Percentiles rank a stretch among this genome's conserved stretches.
These are phyloP conservation scores for Thecophora atra DNA, from an alignment of 2,888 invertebrate species.

Conservation along the genomic window DNA sequence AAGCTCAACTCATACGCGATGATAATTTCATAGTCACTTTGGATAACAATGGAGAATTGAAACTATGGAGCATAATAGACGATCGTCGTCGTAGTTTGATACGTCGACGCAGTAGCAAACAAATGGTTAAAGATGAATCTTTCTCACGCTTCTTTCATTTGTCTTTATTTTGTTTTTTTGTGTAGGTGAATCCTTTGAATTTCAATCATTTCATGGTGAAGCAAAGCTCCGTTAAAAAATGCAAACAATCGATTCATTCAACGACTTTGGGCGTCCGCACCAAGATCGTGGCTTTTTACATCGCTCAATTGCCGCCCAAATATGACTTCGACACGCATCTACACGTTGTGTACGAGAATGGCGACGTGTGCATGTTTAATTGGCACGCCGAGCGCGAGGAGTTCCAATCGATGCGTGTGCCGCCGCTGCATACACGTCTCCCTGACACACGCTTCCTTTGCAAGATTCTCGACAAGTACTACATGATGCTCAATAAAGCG, in stretches of 20 bases:
- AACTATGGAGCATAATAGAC: conserved; percentile 58
- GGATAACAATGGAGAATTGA: conserved; percentile 58
- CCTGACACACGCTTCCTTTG: conserved; percentile 51
- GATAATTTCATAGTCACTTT: conserved; percentile 58
- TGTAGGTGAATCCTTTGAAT: conserved; percentile 44
- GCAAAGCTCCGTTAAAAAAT: conserved; percentile 35
- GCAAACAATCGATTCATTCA: conserved; percentile 47
- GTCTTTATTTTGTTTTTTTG: neutral
- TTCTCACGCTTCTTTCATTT: neutral
- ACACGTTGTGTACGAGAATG: conserved; percentile 55
- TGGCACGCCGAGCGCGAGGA: conserved; percentile 51
- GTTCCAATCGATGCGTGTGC: conserved; percentile 50
- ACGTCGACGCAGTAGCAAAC: conserved; percentile 47
- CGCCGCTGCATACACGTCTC: conserved; percentile 47
- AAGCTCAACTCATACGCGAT: conserved; percentile 55
- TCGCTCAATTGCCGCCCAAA: conserved; percentile 40
- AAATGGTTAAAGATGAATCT: conserved; percentile 35
- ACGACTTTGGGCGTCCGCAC: conserved; percentile 26
- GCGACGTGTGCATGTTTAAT: conserved; percentile 55
- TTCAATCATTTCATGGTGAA: conserved; percentile 40
- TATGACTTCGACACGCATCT: conserved; percentile 44
- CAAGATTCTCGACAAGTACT: conserved; percentile 54
- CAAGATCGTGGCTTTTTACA: conserved; percentile 46
- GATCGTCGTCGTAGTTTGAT: conserved; percentile 50
- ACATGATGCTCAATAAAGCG: conserved; percentile 53